A percentile compares a stretch with the other conserved stretches of the same genome.
Evolutionary conservation across 2,113 vertebrate species (phyloP).

Genomic region (Barbus barbus): DNA sequence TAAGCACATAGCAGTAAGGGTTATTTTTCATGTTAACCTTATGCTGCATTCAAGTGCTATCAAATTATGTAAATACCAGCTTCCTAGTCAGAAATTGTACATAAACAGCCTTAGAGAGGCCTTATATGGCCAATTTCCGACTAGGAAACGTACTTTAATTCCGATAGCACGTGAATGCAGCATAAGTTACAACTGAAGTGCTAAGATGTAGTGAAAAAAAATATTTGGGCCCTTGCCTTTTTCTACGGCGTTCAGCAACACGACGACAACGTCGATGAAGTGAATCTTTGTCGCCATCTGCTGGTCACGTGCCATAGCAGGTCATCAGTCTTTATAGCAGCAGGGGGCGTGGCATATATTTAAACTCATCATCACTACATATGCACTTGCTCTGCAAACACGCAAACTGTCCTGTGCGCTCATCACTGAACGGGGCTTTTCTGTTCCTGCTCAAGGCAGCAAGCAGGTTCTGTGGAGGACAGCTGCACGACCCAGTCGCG

Average conservation of each 20-base stretch:
- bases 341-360: slow-evolving; percentile 45
- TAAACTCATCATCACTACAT: slow-evolving; percentile 22
- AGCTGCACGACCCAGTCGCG: too few species aligned
- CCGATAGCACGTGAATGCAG: too few species aligned
- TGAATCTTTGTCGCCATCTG: slow-evolving; percentile 45
- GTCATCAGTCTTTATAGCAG: neutral
- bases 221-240: neutral
- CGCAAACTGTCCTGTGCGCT: neutral
- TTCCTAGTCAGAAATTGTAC: too few species aligned
- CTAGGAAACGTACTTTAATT: too few species aligned
- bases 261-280: neutral
- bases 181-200: neutral
- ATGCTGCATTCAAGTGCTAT: too few species aligned
- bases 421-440: neutral
- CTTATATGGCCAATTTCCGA: too few species aligned
- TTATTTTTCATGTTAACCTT: neutral
- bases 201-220: neutral
- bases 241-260: neutral
- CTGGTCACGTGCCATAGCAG: neutral
- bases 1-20: neutral
- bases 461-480: neutral
- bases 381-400: slow-evolving; percentile 1
- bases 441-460: neutral
- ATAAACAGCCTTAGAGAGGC: too few species aligned
- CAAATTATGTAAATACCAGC: too few species aligned